Conservation (phyloP, 2,797 vertebrate genomes). For the Phoebastria nigripes region DNA sequence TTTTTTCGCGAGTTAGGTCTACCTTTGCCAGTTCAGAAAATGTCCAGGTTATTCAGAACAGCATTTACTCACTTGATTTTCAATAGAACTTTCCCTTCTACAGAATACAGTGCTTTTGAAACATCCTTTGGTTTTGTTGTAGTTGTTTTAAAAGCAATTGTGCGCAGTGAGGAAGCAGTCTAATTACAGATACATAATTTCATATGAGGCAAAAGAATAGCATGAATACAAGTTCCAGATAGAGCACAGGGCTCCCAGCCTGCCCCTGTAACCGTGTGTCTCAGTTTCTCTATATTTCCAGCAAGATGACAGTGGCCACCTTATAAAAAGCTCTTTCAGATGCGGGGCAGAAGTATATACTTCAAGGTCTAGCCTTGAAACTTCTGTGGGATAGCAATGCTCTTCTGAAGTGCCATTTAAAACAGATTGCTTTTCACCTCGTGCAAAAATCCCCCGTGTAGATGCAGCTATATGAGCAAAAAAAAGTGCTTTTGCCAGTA, state of each 20-base stretch:
- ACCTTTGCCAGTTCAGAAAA: background rate
- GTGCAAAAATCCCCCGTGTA: conserved; percentile 39
- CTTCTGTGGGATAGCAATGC: conserved; percentile 42
- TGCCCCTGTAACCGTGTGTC: rapidly evolving
- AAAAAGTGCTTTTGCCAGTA: conserved; percentile 46
- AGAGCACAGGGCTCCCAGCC: background rate
- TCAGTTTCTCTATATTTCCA: background rate
- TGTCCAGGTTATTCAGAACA: background rate
- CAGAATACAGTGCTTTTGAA: background rate
- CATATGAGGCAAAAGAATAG: background rate
- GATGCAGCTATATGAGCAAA: conserved; percentile 37
- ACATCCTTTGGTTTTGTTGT: background rate
- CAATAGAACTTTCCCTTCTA: background rate
- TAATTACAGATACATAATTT: background rate
- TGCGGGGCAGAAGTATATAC: background rate
- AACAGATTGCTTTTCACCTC: conserved; percentile 40
- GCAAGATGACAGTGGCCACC: background rate
- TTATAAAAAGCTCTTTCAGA: background rate
- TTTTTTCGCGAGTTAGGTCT: background rate
- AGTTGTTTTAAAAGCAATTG: background rate
- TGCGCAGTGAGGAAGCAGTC: background rate
- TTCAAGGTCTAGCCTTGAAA: conserved; percentile 38
- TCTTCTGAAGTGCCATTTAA: conserved; percentile 43
- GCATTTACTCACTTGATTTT: background rate
- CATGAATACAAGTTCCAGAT: background rate